A percentile compares a stretch with the other conserved stretches of the same genome.
phyloP scores from a whole-genome alignment of 2,888 invertebrate genomes.

The Octodonta nipae region DNA sequence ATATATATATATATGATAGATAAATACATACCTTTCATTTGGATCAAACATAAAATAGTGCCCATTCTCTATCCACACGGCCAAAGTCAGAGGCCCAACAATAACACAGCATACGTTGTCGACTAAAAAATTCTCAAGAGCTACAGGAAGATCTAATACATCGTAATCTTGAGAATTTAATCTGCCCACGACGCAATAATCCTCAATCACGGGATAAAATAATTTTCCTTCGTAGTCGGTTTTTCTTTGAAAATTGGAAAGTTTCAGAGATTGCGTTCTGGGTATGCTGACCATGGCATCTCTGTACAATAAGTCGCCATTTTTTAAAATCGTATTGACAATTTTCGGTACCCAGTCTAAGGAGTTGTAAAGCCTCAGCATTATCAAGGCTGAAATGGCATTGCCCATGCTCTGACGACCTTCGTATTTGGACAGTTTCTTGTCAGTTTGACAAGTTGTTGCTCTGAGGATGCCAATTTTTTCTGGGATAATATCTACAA shows the following conservation, averaged over 20 bases:
- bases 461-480: conserved; percentile 30
- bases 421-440: conserved; percentile 23
- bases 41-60: conserved; percentile 37
- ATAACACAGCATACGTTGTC: conserved; percentile 31
- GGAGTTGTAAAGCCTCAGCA: conserved; percentile 30
- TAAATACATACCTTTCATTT: conserved; percentile 22
- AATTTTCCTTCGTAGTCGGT: conserved; percentile 21
- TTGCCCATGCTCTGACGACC: conserved; percentile 30
- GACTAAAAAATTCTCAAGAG: conserved; percentile 29
- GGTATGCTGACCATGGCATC: conserved; percentile 22
- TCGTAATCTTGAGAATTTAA: conserved; percentile 24
- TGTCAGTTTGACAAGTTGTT: conserved; percentile 28
- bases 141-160: conserved; percentile 30
- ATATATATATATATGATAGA: too few relatives aligned
- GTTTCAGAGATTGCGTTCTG: conserved; percentile 16
- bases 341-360: conserved; percentile 31
- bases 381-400: conserved; percentile 31
- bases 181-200: conserved; percentile 29
- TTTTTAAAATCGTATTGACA: conserved; percentile 29
- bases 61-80: conserved; percentile 34
- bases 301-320: conserved; percentile 30
- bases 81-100: conserved; percentile 31
- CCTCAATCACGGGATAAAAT: conserved; percentile 25
- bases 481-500: too few relatives aligned
- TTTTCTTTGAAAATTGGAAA: conserved; percentile 21